Base-by-base conservation (phyloP, 2,797 vertebrate genomes). In the Orientallactaga sibirica region DNA sequence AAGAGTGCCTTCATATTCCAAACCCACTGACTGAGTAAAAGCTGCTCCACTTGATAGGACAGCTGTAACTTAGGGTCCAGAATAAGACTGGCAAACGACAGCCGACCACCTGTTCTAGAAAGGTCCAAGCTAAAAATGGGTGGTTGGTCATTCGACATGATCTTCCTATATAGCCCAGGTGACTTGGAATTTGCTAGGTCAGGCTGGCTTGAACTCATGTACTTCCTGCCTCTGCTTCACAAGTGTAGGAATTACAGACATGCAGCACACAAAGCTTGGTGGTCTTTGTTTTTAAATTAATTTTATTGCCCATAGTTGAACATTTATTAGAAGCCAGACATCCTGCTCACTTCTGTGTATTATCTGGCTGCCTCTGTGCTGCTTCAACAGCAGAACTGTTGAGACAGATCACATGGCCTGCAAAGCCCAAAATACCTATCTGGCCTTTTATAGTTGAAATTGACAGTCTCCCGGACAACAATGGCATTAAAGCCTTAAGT, bases 281-380 rank as follows among this genome's bases (percentile, higher is more conserved):
- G 33, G 37, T 25, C 83, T 95, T 86, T 74, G 25, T 74, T 86
- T 92, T 64, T 73, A 18, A 83, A 68, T 68, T 71, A 70, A 83
- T 86, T 91, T 87, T 43, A 79, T 16, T 55, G 37, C 68, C 77
- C 55, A 86, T 18, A 86, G n/a, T 20, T 87, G 37, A 58, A 82
- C 76, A 48, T 86, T 41, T 43, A 71, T 29, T 74, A 89, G 52
- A 80, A 87, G 24, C 25, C 2, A 71, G 37, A 48, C 73, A 71
- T 22, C 0, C 62, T 66, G 62, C 75, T 87, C 33, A 71, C 58
- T 55, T 75, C 33, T 16, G 71, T 75, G 64, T 48, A 27, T 4
- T 11, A 4, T 33, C 29, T 83, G 88, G 89, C 62, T 88, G 29
- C 19, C 62, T 90, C 52, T 43, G n/a, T 66, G 29, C 18, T 27